phyloP scores from a whole-genome alignment of 2,113 vertebrate genomes.

The Heterotilapia buettikoferi region DNA sequence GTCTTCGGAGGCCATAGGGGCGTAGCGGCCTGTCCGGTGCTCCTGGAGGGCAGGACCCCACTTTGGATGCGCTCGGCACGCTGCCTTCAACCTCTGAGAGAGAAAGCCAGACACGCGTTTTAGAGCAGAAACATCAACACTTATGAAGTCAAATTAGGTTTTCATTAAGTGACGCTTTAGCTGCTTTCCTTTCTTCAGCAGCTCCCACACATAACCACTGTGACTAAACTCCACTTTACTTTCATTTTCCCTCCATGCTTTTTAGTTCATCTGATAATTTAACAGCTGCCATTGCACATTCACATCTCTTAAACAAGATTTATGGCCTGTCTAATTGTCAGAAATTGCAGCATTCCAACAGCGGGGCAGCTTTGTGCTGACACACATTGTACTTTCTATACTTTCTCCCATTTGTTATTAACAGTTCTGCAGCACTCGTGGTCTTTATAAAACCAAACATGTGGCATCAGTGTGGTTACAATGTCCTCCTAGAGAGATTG shows the following conservation, averaged over 20 bases:
- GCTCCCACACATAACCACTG: background rate
- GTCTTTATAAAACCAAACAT: background rate
- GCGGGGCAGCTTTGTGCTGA: background rate
- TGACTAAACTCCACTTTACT: background rate
- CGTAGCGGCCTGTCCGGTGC: constrained; percentile 90
- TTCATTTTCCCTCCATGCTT: background rate
- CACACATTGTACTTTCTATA: background rate
- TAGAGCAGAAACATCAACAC: background rate
- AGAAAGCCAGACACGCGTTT: background rate
- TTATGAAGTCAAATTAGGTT: background rate
- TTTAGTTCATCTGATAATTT: background rate
- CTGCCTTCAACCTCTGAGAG: constrained; percentile 87
- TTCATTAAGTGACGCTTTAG: background rate
- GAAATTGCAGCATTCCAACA: background rate
- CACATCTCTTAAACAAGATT: background rate
- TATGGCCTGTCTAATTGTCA: background rate
- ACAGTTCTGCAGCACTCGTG: background rate
- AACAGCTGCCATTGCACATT: background rate
- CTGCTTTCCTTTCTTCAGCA: background rate
- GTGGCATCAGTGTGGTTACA: background rate
- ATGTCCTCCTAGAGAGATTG: background rate
- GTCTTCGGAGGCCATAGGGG: constrained; percentile 73
- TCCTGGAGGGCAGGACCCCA: constrained; percentile 92
- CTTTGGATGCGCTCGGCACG: constrained; percentile 82
- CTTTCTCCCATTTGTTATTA: background rate